Evolutionary conservation across 2,797 vertebrate species (phyloP), one percentile per base, ranked within the genome.

Genomic region (Coracias cyanogaster): DNA sequence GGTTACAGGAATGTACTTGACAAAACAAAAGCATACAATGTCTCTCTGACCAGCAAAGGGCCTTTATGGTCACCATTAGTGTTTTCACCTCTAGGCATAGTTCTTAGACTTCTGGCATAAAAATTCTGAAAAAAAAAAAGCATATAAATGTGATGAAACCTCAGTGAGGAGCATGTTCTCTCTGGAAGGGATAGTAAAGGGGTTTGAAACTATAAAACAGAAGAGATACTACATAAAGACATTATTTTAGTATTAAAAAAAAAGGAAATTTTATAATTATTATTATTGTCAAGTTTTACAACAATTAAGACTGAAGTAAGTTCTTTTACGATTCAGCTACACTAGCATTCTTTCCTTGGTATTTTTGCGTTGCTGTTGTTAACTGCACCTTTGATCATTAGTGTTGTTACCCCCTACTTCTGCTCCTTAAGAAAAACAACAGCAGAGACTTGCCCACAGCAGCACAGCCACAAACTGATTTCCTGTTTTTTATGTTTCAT

Each of bases 51-150:
- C 81, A 73, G 12, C 35, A 82, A 86, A 82, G 35, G 41, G 29
- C 15, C 33, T 83, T 86, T 57, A 43, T 1, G 3, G 35, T 87
- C 91, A 89, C 65, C 2, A 1, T 31, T 54, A 96, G 18, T 35
- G 80, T 91, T 96, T 97, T 85, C 28, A 85, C 54, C 76, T 65
- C 16, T 19, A 92, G 89, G 62, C 49, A 72, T 60, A 89, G 13
- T 61, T 76, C n/a, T 74, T 67, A 78, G 70, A 64, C 15, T 83
- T 94, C 21, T 62, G 82, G 37, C 20, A 81, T 52, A 86, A 52
- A 46, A 84, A 88, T 57, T 25, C 20, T 29, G 6, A 51, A n/a
- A 54, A 51, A 89, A 89, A 83, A 89, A 81, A 79, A 4, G 20
- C 71, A 83, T 67, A 70, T 46, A 94, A 96, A 70, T 6, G 2